A percentile compares a stretch with the other conserved stretches of the same genome.
These are phyloP conservation scores for Xerus inauris DNA, from an alignment of 2,113 vertebrate genomes.

Conservation along the genomic window DNA sequence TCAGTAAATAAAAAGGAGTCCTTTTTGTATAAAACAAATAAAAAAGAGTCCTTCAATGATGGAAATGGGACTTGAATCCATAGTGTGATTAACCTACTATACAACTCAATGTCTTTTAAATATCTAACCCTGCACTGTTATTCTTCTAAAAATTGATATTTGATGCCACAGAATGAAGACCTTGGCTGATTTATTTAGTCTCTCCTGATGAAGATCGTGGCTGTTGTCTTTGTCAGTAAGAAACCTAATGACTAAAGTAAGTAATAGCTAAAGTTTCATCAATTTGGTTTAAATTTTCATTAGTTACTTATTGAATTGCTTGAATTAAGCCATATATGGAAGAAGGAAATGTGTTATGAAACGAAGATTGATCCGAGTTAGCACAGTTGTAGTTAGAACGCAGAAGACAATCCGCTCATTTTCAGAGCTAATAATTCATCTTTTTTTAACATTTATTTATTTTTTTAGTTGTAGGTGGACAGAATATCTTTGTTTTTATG, in stretches of 20 bases:
- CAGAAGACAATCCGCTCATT: background rate
- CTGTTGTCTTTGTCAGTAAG: background rate
- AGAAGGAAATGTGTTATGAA: background rate
- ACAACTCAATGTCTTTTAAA: background rate
- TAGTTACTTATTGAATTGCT: background rate
- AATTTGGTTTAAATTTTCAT: background rate
- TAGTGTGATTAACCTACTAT: background rate
- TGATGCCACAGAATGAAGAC: conserved; percentile 10
- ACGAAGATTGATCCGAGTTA: background rate
- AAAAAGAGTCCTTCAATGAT: background rate
- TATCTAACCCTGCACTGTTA: background rate
- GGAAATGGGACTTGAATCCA: too few species aligned
- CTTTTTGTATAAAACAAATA: background rate
- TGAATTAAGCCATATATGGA: background rate
- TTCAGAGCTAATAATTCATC: background rate
- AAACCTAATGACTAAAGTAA: too few species aligned
- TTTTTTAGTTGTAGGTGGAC: too few species aligned
- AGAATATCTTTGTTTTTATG: too few species aligned
- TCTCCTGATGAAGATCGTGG: background rate
- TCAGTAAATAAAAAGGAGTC: background rate
- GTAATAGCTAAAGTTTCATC: background rate
- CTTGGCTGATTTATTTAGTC: background rate
- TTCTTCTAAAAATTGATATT: background rate
- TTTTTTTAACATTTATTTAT: too few species aligned
- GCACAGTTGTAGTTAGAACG: background rate